Evolutionary conservation across 2,113 vertebrate species (phyloP), one percentile per base, ranked within the genome.

Genomic region (Salvator merianae): DNA sequence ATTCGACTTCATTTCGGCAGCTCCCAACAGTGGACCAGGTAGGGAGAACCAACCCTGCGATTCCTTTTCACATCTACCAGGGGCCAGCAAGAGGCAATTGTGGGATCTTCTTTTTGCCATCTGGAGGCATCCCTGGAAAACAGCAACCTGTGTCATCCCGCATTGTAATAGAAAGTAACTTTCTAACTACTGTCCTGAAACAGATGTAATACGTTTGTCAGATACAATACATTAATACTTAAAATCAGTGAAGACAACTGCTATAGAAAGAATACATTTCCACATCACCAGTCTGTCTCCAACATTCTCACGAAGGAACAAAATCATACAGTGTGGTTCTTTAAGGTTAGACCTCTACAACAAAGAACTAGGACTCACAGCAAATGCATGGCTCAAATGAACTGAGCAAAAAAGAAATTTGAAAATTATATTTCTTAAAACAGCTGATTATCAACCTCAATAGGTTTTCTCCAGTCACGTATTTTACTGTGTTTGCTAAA

Each of bases 401-500:
- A 3, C 0, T 8, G 34, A 66, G 24, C 26, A 66, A n/a, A 66
- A 30, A 32, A 10, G 81, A 75, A 85, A 73, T 62, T 7, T 81
- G 10, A 1, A 24, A 43, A 65, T 43, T 79, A 34, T n/a, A 69
- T 75, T 40, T 47, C 32, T 66, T 79, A 79, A 89, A 79, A 87
- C 4, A 50, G 71, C 7, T 88, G 82, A 69, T 24, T 43, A 71
- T 30, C 50, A 69, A 32, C 24, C 43, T 66, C 59, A 87, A 66
- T 18, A 3, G 86, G 68, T 66, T 74, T 92, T 86, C 50, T 73
- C 6, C 73, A 86, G 90, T 1, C 16, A 13, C 22, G 32, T 7
- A 5, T 34, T 86, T 71, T 78, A 66, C 55, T 7, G 47, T 43
- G 68, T 69, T 9, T 88, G 43, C 55, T 86, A 69, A 87, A 85